Percentiles rank a stretch among this genome's conserved stretches.
phyloP scores from a whole-genome alignment of 2,113 vertebrate genomes.

The Mandrillus leucophaeus region DNA sequence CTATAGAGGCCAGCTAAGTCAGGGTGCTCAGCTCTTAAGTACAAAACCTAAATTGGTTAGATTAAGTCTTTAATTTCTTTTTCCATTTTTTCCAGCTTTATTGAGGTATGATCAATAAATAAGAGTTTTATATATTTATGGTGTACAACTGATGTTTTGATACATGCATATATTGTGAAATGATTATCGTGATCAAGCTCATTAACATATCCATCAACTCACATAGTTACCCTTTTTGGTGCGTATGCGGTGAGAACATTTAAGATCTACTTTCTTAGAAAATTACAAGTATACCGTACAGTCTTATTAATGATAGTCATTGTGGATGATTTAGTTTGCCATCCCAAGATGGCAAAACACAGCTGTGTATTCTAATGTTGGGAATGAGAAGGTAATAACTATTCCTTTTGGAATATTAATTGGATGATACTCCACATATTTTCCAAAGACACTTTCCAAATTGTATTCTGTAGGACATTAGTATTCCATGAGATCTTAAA shows the following conservation, averaged over 20 bases:
- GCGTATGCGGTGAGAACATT: not conserved
- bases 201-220: not conserved
- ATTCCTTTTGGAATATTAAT: not conserved
- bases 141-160: not conserved
- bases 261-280: not conserved
- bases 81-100: not conserved
- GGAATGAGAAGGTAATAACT: not conserved
- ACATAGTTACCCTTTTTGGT: not conserved
- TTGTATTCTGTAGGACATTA: not conserved
- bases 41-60: not conserved
- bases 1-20: not conserved
- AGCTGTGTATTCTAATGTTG: not conserved
- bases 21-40: not conserved
- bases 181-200: not conserved
- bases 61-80: constrained; percentile 23
- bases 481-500: not conserved
- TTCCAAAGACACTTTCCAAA: not conserved
- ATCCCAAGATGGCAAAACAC: not conserved
- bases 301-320: not conserved
- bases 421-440: not conserved
- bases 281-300: not conserved
- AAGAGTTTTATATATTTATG: not conserved
- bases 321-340: not conserved
- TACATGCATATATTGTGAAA: not conserved
- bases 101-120: not conserved